Evolutionary conservation across 2,797 vertebrate species (phyloP).

Genomic region (Uromys caudimaculatus): DNA sequence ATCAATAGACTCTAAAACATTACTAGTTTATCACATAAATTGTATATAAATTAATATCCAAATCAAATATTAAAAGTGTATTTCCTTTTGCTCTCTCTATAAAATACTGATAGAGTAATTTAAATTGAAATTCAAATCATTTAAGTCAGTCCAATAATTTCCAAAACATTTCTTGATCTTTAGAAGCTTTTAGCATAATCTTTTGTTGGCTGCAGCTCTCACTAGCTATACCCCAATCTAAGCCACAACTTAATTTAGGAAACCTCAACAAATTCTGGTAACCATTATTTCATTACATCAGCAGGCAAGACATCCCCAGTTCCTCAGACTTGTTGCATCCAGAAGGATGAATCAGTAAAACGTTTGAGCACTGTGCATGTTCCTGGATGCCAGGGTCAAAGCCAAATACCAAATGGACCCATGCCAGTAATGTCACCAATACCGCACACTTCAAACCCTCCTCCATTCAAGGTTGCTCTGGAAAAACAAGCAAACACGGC

Average conservation of each 20-base stretch:
- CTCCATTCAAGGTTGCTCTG: neutral
- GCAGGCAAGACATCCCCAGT: neutral
- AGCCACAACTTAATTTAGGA: neutral
- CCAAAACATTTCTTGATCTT: neutral
- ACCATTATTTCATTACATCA: neutral
- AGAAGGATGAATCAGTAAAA: neutral
- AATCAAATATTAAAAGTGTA: neutral
- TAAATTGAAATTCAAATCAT: neutral
- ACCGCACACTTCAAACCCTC: neutral
- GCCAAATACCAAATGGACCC: neutral
- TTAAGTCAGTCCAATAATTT: neutral
- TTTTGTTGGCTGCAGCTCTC: neutral
- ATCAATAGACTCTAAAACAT: neutral
- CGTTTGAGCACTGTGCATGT: neutral
- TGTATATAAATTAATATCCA: neutral
- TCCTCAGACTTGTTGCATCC: neutral
- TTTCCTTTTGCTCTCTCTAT: neutral
- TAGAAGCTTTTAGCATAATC: neutral
- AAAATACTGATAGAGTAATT: neutral
- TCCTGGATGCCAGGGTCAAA: neutral
- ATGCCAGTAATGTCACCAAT: neutral
- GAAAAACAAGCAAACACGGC: neutral
- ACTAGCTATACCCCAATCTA: neutral
- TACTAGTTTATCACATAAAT: neutral
- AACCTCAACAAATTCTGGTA: conserved; percentile 9